phyloP scores from a whole-genome alignment of 2,888 invertebrate genomes.

The Muscina levida region DNA sequence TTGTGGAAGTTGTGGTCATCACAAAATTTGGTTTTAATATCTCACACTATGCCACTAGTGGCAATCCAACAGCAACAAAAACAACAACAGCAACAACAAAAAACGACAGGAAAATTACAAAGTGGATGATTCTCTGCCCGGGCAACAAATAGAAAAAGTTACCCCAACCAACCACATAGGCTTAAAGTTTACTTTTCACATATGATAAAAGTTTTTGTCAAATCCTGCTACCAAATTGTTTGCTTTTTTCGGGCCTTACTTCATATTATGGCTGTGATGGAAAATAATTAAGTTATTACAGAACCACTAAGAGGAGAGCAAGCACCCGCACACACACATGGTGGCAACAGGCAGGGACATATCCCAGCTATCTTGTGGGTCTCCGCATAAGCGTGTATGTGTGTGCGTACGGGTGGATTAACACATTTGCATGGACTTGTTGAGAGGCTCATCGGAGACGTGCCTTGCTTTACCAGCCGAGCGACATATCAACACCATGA shows the following conservation, averaged over 20 bases:
- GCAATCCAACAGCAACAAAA: too few relatives aligned
- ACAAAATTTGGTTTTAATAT: conserved; percentile 33
- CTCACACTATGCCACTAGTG: conserved; percentile 15
- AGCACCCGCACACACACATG: too few relatives aligned
- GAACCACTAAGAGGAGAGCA: conserved; percentile 41
- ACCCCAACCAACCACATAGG: conserved; percentile 9
- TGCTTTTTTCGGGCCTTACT: conserved; percentile 19
- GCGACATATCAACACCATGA: conserved; percentile 48
- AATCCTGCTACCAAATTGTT: conserved; percentile 19
- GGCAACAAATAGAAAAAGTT: too few relatives aligned
- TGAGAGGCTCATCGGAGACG: not conserved
- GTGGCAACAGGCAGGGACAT: too few relatives aligned
- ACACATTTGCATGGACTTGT: conserved; percentile 23
- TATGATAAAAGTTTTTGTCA: conserved; percentile 39
- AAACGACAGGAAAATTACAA: too few relatives aligned
- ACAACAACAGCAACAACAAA: too few relatives aligned
- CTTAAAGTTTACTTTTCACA: conserved; percentile 29
- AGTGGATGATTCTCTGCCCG: too few relatives aligned
- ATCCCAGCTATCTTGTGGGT: too few relatives aligned
- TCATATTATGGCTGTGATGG: conserved; percentile 29
- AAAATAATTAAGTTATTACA: conserved; percentile 65
- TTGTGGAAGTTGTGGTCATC: conserved; percentile 18
- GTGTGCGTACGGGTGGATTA: too few relatives aligned
- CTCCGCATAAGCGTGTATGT: too few relatives aligned
- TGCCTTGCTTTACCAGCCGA: not conserved